Conservation (phyloP, 2,888 invertebrate species). For the Prostheceraeus crozeri region DNA sequence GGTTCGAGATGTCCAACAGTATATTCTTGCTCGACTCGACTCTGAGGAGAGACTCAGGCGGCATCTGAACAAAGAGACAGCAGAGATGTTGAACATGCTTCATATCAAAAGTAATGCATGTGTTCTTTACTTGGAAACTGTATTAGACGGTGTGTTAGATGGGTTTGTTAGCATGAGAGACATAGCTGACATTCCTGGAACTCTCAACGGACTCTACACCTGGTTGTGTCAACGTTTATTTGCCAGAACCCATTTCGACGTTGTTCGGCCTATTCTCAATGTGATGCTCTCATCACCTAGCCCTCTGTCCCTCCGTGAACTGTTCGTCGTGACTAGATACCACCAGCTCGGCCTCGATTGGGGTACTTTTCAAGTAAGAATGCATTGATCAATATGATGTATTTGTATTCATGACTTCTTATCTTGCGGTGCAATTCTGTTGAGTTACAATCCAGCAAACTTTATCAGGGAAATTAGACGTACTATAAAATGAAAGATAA, state of each 20-base stretch:
- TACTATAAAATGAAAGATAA: no score
- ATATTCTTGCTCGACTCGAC: constrained; percentile 75
- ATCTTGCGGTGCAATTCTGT: no score
- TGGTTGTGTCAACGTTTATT: constrained; percentile 89
- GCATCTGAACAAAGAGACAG: constrained; percentile 80
- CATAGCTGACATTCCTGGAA: constrained; percentile 88
- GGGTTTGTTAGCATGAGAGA: constrained; percentile 76
- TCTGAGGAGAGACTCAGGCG: constrained; percentile 77
- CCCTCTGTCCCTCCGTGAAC: constrained; percentile 64
- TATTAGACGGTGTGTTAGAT: constrained; percentile 82
- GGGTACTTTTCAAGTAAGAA: no score
- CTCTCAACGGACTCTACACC: constrained; percentile 82
- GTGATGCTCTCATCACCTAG: constrained; percentile 77
- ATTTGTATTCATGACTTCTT: no score
- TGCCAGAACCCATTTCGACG: constrained; percentile 67
- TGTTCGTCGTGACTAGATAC: constrained; percentile 27
- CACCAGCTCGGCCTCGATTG: no score
- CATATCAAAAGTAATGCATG: constrained; percentile 87
- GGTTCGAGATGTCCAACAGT: constrained; percentile 86
- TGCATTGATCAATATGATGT: no score
- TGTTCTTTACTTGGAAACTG: constrained; percentile 62
- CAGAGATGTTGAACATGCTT: constrained; percentile 84
- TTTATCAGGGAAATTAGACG: no score
- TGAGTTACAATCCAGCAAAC: no score
- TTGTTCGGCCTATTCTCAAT: constrained; percentile 67